phyloP scores from a whole-genome alignment of 2,797 vertebrate species.

The Rhinophrynus dorsalis region DNA sequence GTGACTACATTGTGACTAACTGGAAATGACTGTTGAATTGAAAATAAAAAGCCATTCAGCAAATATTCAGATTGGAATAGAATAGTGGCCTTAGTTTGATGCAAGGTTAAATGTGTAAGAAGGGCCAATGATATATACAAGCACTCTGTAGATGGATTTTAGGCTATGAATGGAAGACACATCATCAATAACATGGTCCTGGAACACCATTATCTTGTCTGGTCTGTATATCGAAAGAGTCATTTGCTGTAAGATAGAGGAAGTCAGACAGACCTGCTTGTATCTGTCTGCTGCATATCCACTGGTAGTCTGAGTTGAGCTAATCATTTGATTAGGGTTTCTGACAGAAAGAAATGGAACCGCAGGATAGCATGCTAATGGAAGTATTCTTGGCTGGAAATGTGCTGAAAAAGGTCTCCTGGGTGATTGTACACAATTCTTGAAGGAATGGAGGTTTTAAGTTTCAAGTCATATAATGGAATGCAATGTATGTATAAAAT shows the following conservation, averaged over 20 bases:
- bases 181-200: too few species aligned
- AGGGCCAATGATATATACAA: too few species aligned
- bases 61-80: too few species aligned
- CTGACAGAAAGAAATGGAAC: conserved; percentile 51
- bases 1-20: too few species aligned
- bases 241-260: conserved; percentile 36
- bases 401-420: conserved; percentile 5
- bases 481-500: background rate
- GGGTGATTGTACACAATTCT: conserved; percentile 14
- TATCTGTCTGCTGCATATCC: conserved; percentile 55
- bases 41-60: too few species aligned
- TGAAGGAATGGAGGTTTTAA: background rate
- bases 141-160: too few species aligned
- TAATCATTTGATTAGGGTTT: conserved; percentile 40
- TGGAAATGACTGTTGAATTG: too few species aligned
- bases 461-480: background rate
- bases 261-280: conserved; percentile 55
- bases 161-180: too few species aligned
- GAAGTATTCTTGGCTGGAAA: conserved; percentile 37
- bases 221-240: background rate
- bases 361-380: conserved; percentile 51
- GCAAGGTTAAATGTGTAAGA: too few species aligned
- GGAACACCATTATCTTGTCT: background rate
- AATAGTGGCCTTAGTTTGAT: too few species aligned
- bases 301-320: conserved; percentile 44